A percentile compares a stretch with the other conserved stretches of the same genome.
These are phyloP conservation scores for Menura novaehollandiae DNA, from an alignment of 2,113 vertebrate species.

Conservation along the genomic window DNA sequence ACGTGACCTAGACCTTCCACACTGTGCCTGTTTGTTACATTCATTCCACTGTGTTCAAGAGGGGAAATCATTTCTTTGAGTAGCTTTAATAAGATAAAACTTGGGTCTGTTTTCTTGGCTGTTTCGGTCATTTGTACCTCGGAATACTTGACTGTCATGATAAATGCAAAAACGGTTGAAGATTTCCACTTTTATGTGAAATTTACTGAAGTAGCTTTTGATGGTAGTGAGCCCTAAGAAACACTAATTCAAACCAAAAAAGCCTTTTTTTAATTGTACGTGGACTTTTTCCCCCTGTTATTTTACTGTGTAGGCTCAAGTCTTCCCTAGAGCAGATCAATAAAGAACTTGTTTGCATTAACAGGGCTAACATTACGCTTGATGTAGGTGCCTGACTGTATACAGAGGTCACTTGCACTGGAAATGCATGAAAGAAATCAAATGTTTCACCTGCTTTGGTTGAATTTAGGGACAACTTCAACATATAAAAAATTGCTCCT, in stretches of 20 bases:
- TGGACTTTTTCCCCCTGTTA: neutral
- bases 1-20: neutral
- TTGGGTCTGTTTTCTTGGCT: neutral
- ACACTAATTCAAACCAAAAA: neutral
- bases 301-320: constrained; percentile 22
- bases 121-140: neutral
- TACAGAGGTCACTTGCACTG: constrained; percentile 50
- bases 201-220: neutral
- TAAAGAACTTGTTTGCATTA: constrained; percentile 65
- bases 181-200: neutral
- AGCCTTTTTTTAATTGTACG: neutral
- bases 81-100: neutral
- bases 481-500: constrained; percentile 71
- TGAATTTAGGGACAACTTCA: constrained; percentile 67
- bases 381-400: constrained; percentile 43
- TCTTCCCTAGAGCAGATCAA: constrained; percentile 18
- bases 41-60: neutral
- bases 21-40: neutral
- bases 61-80: neutral
- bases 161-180: neutral
- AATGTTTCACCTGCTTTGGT: constrained; percentile 36
- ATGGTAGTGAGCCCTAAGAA: neutral
- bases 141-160: neutral
- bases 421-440: constrained; percentile 59
- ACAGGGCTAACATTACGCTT: constrained; percentile 51